phyloP scores from a whole-genome alignment of 2,113 vertebrate species.

The Xenopus laevis region DNA sequence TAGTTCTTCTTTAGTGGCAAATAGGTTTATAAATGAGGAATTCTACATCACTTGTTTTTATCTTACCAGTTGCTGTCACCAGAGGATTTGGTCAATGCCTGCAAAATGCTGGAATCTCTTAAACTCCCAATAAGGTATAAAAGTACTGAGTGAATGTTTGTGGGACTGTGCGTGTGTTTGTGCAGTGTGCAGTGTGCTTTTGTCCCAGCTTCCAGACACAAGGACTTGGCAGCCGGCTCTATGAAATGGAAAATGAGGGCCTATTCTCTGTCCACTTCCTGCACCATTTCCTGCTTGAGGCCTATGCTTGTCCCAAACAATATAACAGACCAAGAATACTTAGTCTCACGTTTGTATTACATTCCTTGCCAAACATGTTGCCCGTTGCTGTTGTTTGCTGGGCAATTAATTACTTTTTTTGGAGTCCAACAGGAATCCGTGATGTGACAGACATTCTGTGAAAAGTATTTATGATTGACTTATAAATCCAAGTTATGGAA shows the following conservation, averaged over 20 bases:
- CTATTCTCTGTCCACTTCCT: conserved; percentile 5
- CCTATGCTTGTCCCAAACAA: not conserved
- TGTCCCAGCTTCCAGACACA: not conserved
- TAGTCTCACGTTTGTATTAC: too few relatives aligned
- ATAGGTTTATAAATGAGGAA: too few relatives aligned
- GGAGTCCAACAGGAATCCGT: too few relatives aligned
- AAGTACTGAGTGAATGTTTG: not conserved
- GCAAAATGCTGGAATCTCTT: conserved; percentile 88
- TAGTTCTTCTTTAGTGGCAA: too few relatives aligned
- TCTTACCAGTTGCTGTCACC: conserved; percentile 69
- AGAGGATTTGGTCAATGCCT: conserved; percentile 93
- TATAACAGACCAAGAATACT: not conserved
- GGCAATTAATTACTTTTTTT: too few relatives aligned
- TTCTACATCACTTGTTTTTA: not conserved
- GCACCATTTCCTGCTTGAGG: not conserved
- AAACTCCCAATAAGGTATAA: conserved; percentile 87
- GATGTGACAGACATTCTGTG: too few relatives aligned
- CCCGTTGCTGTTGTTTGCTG: too few relatives aligned
- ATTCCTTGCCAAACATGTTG: too few relatives aligned
- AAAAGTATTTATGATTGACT: too few relatives aligned
- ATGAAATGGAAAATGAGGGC: not conserved
- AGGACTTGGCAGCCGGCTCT: conserved; percentile 3
- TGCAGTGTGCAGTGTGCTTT: conserved; percentile 1
- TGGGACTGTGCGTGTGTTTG: not conserved
- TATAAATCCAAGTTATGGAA: too few relatives aligned